Conservation (phyloP, 1,140 invertebrate genomes). For the Dendrolimus punctatus region DNA sequence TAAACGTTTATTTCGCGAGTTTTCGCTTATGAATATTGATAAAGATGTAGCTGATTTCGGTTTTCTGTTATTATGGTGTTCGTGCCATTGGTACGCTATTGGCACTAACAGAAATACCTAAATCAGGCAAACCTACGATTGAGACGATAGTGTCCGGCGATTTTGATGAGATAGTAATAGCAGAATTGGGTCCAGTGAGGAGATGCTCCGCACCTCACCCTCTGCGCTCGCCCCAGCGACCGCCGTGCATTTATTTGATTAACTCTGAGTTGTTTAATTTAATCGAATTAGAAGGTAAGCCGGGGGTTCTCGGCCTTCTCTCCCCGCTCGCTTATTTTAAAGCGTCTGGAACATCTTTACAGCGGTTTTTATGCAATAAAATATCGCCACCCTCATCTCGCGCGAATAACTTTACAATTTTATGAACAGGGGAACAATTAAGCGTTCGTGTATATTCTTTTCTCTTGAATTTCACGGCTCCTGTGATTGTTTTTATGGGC, state of each 20-base stretch:
- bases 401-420: conserved; percentile 69
- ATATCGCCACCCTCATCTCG: conserved; percentile 56
- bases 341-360: conserved; percentile 67
- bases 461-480: conserved; percentile 50
- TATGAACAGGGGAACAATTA: conserved; percentile 71
- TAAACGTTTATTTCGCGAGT: too few species aligned
- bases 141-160: too few species aligned
- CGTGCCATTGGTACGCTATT: too few species aligned
- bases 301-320: conserved; percentile 23
- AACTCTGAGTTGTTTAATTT: conserved; percentile 71
- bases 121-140: too few species aligned
- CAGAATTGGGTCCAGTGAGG: too few species aligned
- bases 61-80: too few species aligned
- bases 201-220: conserved; percentile 16
- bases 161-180: too few species aligned
- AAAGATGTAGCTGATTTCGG: too few species aligned
- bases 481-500: conserved; percentile 56
- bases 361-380: conserved; percentile 68
- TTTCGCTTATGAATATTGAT: too few species aligned
- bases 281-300: conserved; percentile 68
- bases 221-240: conserved; percentile 36
- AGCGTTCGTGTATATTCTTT: conserved; percentile 54
- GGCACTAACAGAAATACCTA: too few species aligned
- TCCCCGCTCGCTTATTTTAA: conserved; percentile 62
- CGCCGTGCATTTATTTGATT: conserved; percentile 70